Base-by-base conservation (phyloP, 2,888 invertebrate species). In the Synergus umbraculus region DNA sequence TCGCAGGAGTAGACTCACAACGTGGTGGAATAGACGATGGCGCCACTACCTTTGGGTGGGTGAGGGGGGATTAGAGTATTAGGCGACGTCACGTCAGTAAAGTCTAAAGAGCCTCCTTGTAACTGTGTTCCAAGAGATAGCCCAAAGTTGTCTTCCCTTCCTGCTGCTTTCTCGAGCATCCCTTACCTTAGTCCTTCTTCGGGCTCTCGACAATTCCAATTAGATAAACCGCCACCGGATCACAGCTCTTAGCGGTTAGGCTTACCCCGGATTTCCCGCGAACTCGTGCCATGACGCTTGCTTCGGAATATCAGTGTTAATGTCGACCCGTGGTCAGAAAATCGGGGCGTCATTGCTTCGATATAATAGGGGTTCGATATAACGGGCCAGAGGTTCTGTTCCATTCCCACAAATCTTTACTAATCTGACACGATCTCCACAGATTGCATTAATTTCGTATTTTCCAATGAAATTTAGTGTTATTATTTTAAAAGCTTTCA, bases 171-270 rank as follows among this genome's bases (percentile, higher is more conserved):
- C 58, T 76, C 77, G 67, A 81, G 60, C 41, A 78, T 66, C 67
- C 84, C 79, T 65, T 76, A 76, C 79, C 79, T 83, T 81, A 78
- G 81, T 85, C 84, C 84, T 84, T 82, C 84, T 86, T 84, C 84
- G 78, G 87, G 85, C 87, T 85, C 89, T 89, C 89, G 90, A 91
- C 90, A 90, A 91, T 90, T 91, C 88, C 91, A 91, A 92, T 91
- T 91, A 91, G 89, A 91, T 90, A 91, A 91, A 92, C 90, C 90
- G 84, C 90, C 87, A 85, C 81, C 86, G 88, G 90, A 91, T 91
- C 90, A 89, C 86, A 85, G 88, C 89, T 90, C 90, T 89, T 88
- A 89, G 89, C 86, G 89, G 89, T 90, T 84, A 83, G 87, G 83
- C 88, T 85, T 81, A 84, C 82, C 81, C 81, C 81, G 85, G 82